These are phyloP conservation scores for Stenotaenia linearis DNA, from an alignment of 2,888 invertebrate species.

Conservation along the genomic window DNA sequence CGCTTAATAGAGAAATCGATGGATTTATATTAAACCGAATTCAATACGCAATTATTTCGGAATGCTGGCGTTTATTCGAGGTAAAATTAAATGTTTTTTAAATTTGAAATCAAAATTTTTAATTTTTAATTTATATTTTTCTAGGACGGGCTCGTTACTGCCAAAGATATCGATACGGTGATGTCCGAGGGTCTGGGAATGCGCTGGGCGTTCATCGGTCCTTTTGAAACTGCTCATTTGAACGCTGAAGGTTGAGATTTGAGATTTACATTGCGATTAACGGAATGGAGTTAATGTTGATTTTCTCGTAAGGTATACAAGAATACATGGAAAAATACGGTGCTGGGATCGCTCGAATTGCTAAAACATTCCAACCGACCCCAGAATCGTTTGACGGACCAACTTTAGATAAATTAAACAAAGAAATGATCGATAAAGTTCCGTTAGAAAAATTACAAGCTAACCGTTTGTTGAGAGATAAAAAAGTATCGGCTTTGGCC, in stretches of 20 bases:
- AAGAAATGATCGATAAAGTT: conserved; percentile 66
- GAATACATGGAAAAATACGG: conserved; percentile 60
- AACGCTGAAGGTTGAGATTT: conserved; percentile 88
- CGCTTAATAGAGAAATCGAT: conserved; percentile 75
- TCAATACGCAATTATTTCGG: conserved; percentile 91
- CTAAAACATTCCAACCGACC: conserved; percentile 66
- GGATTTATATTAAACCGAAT: conserved; percentile 92
- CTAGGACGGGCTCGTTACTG: conserved; percentile 71
- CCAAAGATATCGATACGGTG: conserved; percentile 83
- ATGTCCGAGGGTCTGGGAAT: conserved; percentile 91
- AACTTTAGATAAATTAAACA: conserved; percentile 58
- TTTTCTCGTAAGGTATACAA: conserved; percentile 53
- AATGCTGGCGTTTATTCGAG: conserved; percentile 78
- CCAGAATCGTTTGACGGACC: conserved; percentile 67
- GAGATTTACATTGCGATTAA: too few species aligned
- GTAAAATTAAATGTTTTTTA: conserved; percentile 40
- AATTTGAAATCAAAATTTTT: neutral
- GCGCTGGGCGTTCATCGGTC: conserved; percentile 92
- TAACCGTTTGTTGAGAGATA: conserved; percentile 74
- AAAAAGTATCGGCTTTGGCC: conserved; percentile 71
- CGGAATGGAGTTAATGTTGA: neutral
- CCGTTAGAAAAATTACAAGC: conserved; percentile 68
- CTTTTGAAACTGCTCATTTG: conserved; percentile 86
- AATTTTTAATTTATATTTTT: conserved; percentile 10
- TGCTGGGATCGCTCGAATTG: conserved; percentile 58